phyloP scores from a whole-genome alignment of 2,797 vertebrate genomes.

The Falco columbarius region DNA sequence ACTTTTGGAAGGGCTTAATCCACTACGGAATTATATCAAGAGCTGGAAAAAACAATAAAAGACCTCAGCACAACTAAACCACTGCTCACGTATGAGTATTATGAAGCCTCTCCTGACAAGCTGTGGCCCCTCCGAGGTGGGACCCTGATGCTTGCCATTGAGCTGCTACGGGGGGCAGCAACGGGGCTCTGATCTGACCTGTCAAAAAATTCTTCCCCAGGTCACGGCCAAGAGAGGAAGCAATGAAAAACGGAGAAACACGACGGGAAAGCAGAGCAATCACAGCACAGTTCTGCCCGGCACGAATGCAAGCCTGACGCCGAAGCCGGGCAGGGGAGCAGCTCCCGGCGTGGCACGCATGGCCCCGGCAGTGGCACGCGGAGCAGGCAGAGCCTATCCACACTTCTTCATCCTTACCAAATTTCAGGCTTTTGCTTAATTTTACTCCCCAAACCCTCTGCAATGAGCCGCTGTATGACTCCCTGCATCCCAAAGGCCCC shows the following conservation, averaged over 20 bases:
- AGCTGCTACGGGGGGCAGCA: background rate
- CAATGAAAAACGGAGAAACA: background rate
- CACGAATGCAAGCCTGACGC: too few species aligned
- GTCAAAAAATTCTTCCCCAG: background rate
- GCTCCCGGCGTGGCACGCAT: background rate
- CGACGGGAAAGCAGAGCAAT: too few species aligned
- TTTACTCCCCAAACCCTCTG: background rate
- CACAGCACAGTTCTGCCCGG: background rate
- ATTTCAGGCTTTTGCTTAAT: background rate
- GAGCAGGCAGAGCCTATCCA: background rate
- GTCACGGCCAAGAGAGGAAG: background rate
- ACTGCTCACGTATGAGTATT: fast-evolving
- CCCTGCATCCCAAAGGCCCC: fast-evolving
- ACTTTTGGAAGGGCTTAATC: background rate
- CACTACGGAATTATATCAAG: background rate
- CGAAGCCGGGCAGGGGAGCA: background rate
- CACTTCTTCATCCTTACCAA: background rate
- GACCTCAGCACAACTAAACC: background rate
- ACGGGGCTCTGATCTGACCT: background rate
- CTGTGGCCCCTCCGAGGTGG: background rate
- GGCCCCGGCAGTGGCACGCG: fast-evolving
- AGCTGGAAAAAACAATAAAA: background rate
- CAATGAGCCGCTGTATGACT: background rate
- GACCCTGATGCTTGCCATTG: background rate
- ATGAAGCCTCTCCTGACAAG: background rate